These are phyloP conservation scores for Dione vanillae DNA, from an alignment of 2,888 invertebrate genomes.

Conservation along the genomic window DNA sequence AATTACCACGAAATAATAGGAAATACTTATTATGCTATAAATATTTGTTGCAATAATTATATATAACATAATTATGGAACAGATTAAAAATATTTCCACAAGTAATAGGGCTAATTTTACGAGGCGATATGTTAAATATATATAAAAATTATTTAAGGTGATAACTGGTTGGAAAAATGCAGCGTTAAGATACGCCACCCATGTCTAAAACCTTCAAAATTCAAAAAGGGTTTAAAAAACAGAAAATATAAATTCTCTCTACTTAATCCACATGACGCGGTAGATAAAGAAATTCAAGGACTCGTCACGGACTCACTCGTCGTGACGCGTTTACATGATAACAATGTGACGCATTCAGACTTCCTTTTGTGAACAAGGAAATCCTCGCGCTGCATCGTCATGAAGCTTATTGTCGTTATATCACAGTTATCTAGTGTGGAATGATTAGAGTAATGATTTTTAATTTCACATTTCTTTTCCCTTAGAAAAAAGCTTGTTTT, in stretches of 20 bases:
- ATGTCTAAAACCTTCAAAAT: neutral
- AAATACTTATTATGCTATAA: neutral
- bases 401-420: neutral
- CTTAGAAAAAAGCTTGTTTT: no score
- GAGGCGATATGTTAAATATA: no score
- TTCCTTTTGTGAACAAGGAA: constrained; percentile 20
- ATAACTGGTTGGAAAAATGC: neutral
- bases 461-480: no score
- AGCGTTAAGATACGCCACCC: neutral
- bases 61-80: neutral
- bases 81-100: neutral
- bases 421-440: neutral
- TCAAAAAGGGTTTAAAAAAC: neutral
- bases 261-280: neutral
- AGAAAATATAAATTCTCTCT: neutral
- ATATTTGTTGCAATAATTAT: neutral
- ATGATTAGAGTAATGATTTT: no score
- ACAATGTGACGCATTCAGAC: constrained; percentile 8
- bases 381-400: constrained; percentile 14
- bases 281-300: constrained; percentile 10
- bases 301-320: constrained; percentile 12
- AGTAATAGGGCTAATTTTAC: neutral
- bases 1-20: neutral
- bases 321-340: constrained; percentile 13
- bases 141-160: no score